Percentiles rank a stretch among this genome's conserved stretches.
Conservation (phyloP, 2,888 invertebrate genomes). For the Cephus spinipes region DNA sequence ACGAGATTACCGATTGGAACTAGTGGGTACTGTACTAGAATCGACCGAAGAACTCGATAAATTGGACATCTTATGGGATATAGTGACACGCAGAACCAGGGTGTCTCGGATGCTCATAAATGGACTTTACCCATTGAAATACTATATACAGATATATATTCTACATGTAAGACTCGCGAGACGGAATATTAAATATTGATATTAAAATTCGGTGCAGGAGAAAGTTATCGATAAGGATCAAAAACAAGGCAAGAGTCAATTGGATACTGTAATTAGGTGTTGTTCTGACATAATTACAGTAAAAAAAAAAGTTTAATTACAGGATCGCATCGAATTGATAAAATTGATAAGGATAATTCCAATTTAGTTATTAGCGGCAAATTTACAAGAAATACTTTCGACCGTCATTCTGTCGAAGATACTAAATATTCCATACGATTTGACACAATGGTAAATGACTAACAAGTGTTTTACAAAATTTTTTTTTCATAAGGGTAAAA, state of each 20-base stretch:
- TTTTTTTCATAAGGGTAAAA: background rate
- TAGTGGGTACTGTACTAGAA: background rate
- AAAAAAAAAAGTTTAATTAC: background rate
- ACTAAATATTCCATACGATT: background rate
- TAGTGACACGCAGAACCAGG: too few relatives aligned
- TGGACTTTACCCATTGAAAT: too few relatives aligned
- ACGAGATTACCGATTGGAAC: background rate
- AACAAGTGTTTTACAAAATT: background rate
- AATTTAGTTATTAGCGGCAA: background rate
- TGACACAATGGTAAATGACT: background rate
- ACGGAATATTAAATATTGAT: too few relatives aligned
- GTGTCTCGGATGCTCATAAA: too few relatives aligned
- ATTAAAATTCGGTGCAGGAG: too few relatives aligned
- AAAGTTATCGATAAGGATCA: background rate
- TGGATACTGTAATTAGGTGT: background rate
- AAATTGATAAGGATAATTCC: background rate
- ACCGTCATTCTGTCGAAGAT: background rate
- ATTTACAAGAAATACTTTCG: background rate
- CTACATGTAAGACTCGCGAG: too few relatives aligned
- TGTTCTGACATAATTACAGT: background rate
- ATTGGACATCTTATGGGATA: too few relatives aligned
- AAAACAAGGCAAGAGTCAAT: background rate
- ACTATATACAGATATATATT: too few relatives aligned
- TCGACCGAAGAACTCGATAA: too few relatives aligned
- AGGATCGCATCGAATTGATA: background rate